A percentile compares a stretch with the other conserved stretches of the same genome.
These are phyloP conservation scores for Meta bourneti DNA, from an alignment of 2,888 invertebrate genomes.

Conservation along the genomic window DNA sequence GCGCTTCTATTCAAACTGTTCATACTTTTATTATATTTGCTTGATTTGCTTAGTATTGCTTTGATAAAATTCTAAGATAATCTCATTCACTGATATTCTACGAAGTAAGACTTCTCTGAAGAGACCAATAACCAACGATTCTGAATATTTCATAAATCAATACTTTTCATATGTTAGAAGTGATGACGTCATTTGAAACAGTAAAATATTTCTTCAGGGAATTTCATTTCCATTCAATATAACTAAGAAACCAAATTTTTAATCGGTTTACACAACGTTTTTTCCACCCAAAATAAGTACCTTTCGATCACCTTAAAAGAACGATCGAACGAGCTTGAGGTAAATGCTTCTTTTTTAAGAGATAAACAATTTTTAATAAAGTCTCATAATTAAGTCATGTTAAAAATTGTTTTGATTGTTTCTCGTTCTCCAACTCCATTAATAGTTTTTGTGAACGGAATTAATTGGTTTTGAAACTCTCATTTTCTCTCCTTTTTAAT, in stretches of 20 bases:
- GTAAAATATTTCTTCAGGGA: too few species aligned
- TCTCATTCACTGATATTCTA: too few species aligned
- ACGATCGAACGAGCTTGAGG: not conserved
- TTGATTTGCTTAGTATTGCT: too few species aligned
- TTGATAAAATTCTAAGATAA: too few species aligned
- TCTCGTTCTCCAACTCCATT: slow-evolving; percentile 17
- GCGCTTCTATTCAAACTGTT: too few species aligned
- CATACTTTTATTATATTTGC: too few species aligned
- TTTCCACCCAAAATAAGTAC: not conserved
- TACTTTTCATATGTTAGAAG: too few species aligned
- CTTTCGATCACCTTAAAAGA: not conserved
- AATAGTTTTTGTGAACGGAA: slow-evolving; percentile 14
- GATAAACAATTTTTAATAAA: slow-evolving; percentile 1
- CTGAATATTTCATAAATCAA: too few species aligned
- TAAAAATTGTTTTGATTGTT: slow-evolving; percentile 35
- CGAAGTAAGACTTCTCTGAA: too few species aligned
- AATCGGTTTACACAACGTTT: not conserved
- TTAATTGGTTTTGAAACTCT: slow-evolving; percentile 39
- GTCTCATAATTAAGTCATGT: slow-evolving; percentile 21
- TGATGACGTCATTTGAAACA: too few species aligned
- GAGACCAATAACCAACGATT: too few species aligned
- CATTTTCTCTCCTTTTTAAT: slow-evolving; percentile 29
- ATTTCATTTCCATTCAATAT: too few species aligned
- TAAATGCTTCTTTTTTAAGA: not conserved
- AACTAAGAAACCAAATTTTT: not conserved